Percentiles rank a stretch among this genome's conserved stretches.
phyloP scores from a whole-genome alignment of 2,113 vertebrate species.

The Procapra przewalskii region DNA sequence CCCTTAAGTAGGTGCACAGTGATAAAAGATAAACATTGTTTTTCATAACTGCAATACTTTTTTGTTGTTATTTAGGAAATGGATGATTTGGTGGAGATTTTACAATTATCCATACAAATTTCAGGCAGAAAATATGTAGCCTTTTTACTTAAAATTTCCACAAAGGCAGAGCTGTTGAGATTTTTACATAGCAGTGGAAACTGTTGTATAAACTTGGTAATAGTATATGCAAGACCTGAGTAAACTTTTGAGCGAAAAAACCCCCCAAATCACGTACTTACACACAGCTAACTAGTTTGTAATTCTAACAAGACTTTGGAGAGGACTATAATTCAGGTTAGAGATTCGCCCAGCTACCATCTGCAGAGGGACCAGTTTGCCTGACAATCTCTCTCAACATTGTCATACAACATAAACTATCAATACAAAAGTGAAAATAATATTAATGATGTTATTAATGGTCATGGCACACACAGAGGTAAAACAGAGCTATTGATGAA shows the following conservation, averaged over 20 bases:
- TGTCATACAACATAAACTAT: not conserved
- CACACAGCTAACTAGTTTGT: not conserved
- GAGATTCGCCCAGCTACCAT: not conserved
- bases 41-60: not conserved
- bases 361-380: not conserved
- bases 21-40: not conserved
- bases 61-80: slow-evolving; percentile 37
- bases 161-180: not conserved
- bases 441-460: not conserved
- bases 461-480: not conserved
- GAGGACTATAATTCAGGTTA: not conserved
- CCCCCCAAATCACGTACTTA: not conserved
- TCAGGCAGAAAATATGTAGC: not conserved
- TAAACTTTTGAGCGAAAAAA: not conserved
- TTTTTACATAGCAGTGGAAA: not conserved
- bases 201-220: not conserved
- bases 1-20: not conserved
- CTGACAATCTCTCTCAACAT: not conserved
- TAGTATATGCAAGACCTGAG: not conserved
- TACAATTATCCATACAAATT: not conserved
- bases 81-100: not conserved
- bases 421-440: not conserved
- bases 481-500: not conserved
- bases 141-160: not conserved
- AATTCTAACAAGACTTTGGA: not conserved